Evolutionary conservation across 2,797 vertebrate genomes (phyloP), one percentile per base, ranked within the genome.

Genomic region (Notoglanidium macrostoma): DNA sequence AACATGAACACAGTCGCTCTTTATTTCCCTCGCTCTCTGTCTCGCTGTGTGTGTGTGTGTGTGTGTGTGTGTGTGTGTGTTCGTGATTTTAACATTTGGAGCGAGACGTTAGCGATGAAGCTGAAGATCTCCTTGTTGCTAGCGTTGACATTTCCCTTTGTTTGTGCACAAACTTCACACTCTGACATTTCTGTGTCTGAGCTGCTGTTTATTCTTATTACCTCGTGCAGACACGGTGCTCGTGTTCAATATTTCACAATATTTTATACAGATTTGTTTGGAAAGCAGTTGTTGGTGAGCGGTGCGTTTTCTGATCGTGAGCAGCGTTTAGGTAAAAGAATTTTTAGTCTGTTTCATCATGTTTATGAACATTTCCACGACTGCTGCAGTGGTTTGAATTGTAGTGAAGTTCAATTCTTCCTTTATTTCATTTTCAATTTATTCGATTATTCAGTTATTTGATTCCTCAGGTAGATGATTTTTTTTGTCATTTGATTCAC

Each of bases 101-200:
- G 80, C 14, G 14, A 82, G 40, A 19, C 8, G 78, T 65, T 29
- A 17, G 40, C 44, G 78, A 81, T 65, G 40, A 65, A 81, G 79
- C 77, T 23, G 77, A 82, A 82, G 40, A 49, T 65, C 59, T 46
- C 6, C 7, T n/a, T 0, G 6, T 2, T 49, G 35, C 26, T 49
- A 26, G 21, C 7, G 14, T 8, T 82, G 80, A 82, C 44, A 49
- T 82, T 82, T 49, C 23, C 14, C 15, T 0, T 35, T 10, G 80
- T 82, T 82, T 82, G 61, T 65, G 40, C 61, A 65, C 40, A 19
- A 17, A 65, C 59, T 82, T 82, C 80, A 82, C 59, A 82, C 61
- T 11, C 7, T 82, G 80, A 82, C 40, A 67, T 65, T 82, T 65
- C 23, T 63, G 57, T 65, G 57, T 82, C 40, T 1, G 40, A 82